A percentile compares a stretch with the other conserved stretches of the same genome.
These are phyloP conservation scores for Selene dorsalis DNA, from an alignment of 2,797 vertebrate genomes.

Conservation along the genomic window DNA sequence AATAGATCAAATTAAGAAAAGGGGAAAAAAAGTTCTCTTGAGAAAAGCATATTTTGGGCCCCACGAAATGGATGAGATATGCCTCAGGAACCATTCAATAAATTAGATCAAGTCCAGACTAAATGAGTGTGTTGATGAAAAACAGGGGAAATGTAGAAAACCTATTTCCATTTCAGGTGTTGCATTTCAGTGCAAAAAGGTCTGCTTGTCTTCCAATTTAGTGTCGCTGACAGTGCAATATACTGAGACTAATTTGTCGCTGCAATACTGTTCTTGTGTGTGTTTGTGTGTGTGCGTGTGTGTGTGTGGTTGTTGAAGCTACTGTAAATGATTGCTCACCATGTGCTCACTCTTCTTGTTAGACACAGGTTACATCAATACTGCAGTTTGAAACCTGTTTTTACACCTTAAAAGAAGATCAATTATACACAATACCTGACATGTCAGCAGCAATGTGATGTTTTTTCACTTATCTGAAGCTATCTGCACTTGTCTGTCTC, in stretches of 20 bases:
- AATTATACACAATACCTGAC: conserved; percentile 66
- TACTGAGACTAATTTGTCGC: conserved; percentile 35
- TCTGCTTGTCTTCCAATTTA: conserved; percentile 53
- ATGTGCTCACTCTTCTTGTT: conserved; percentile 48
- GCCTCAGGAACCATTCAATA: conserved; percentile 35
- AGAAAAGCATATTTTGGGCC: conserved; percentile 14
- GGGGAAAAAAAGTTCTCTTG: not conserved
- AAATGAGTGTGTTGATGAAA: conserved; percentile 59
- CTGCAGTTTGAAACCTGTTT: conserved; percentile 61
- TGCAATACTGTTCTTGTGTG: not conserved
- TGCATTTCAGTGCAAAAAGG: conserved; percentile 48
- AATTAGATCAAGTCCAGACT: conserved; percentile 52
- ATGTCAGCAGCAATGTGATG: conserved; percentile 39
- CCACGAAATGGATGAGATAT: conserved; percentile 16
- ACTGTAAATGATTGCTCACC: conserved; percentile 19
- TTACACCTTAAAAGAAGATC: conserved; percentile 77
- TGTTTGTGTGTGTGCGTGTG: not conserved
- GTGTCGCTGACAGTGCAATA: conserved; percentile 57
- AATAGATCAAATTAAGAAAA: conserved; percentile 28
- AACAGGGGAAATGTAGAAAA: conserved; percentile 43
- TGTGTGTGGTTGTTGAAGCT: not conserved
- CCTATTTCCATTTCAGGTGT: conserved; percentile 53
- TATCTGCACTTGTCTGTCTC: conserved; percentile 29
- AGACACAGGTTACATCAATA: conserved; percentile 61
- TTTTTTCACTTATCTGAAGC: conserved; percentile 39